phyloP scores from a whole-genome alignment of 2,797 vertebrate species.

The Hipposideros larvatus region DNA sequence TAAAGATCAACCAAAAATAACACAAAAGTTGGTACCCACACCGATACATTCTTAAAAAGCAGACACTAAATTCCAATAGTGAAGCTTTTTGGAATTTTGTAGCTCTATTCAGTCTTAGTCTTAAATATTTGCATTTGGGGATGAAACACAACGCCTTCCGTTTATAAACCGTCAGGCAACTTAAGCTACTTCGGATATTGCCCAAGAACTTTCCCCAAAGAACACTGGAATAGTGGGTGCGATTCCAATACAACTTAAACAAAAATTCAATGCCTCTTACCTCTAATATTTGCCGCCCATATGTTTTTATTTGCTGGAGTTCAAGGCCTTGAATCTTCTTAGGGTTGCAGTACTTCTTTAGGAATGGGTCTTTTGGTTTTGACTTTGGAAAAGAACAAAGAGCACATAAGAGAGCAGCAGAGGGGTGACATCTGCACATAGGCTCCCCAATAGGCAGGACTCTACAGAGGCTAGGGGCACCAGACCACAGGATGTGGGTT shows the following conservation, averaged over 20 bases:
- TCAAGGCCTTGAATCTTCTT: conserved; percentile 97
- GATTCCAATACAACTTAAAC: conserved; percentile 17
- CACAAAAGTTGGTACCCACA: not conserved
- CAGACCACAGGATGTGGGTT: not conserved
- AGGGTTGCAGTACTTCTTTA: conserved; percentile 98
- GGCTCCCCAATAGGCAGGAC: not conserved
- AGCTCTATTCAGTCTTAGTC: not conserved
- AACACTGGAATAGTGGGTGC: conserved; percentile 5
- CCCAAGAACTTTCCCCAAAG: conserved; percentile 29
- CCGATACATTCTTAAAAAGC: conserved; percentile 52
- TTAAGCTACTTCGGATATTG: conserved; percentile 13
- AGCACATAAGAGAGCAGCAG: not conserved
- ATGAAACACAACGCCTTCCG: not conserved
- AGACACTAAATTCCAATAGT: conserved; percentile 31
- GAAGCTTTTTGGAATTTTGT: conserved; percentile 52
- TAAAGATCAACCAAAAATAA: conserved; percentile 42
- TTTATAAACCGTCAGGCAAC: not conserved
- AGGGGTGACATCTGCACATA: accelerated
- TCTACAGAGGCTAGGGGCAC: not conserved
- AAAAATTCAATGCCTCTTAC: conserved; percentile 84
- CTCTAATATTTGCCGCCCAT: conserved; percentile 97
- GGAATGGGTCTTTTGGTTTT: conserved; percentile 95
- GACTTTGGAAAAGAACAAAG: conserved; percentile 89
- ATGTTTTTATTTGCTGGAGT: conserved; percentile 94
- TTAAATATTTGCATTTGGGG: conserved; percentile 50